Base-by-base conservation (phyloP, 2,113 vertebrate genomes). In the Alaudala cheleensis region DNA sequence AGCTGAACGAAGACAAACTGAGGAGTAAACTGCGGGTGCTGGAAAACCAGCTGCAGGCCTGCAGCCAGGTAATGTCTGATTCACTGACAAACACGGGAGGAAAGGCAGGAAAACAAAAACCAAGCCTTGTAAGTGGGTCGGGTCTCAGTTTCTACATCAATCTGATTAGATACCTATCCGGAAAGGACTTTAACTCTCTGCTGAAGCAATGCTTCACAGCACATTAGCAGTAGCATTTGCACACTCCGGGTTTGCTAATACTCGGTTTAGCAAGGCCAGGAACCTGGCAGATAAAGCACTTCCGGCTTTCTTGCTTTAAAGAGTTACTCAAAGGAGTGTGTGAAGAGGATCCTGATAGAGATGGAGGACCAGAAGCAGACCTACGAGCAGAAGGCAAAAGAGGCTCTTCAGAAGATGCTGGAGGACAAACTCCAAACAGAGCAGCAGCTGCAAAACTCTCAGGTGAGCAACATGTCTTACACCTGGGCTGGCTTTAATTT, bases 301-400 rank as follows among this genome's bases (percentile, higher is more conserved):
- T 65, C 51, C 51, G 81, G 51, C 53, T 40, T 74, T 71, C 54
- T 76, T 81, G 26, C 66, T 95, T 91, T 93, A 21, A 94, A 98
- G 98, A 98, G 90, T 74, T 97, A 97, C 95, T 98, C 94, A 94
- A 98, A 96, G 93, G 98, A 98, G 97, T 97, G 97, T 33, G 62
- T 99, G 96, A 99, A 98, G 95, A 99, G 98, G 88, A 97, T 98
- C 62, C 84, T 99, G 66, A 40, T 99, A 61, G 98, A 99, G 92
- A 99, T 99, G 99, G 99, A 99, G 97, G 98, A 98, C 89, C 98
- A 99, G 95, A 99, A 98, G 82, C 96, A 98, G 90, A 96, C 94
- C 70, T 99, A 98, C 4, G 98, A 99, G 90, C 98, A 99, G 92
- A 99, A 98, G 86, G 98, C 98, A 65, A 97, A 99, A 95, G 97